Percentiles rank a stretch among this genome's conserved stretches.
phyloP scores from a whole-genome alignment of 2,113 vertebrate species.

The Motacilla tschutschensis region DNA sequence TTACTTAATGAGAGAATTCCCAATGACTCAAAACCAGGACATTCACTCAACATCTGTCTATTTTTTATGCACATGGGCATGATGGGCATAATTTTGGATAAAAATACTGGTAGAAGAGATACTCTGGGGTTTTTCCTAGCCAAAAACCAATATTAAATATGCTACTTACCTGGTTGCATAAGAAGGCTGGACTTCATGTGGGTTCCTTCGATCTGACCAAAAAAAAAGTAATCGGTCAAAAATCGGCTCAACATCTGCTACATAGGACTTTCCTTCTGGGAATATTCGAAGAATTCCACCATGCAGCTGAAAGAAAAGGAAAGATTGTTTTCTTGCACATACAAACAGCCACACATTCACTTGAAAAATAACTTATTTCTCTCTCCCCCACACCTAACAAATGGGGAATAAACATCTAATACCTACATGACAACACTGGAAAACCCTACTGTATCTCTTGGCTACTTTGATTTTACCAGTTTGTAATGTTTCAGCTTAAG shows the following conservation, averaged over 20 bases:
- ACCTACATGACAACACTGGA: background rate
- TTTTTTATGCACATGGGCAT: background rate
- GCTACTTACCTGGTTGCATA: slow-evolving; percentile 82
- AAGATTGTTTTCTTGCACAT: background rate
- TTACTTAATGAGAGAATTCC: background rate
- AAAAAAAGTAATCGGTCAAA: slow-evolving; percentile 93
- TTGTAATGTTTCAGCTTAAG: background rate
- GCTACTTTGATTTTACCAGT: background rate
- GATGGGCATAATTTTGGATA: background rate
- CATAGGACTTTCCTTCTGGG: slow-evolving; percentile 87
- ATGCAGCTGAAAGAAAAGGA: slow-evolving; percentile 76
- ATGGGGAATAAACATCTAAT: background rate
- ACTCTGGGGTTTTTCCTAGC: background rate
- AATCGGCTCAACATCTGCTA: slow-evolving; percentile 89
- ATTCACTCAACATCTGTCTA: background rate
- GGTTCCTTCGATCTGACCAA: slow-evolving; percentile 96
- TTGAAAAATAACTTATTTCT: background rate
- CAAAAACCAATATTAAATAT: background rate
- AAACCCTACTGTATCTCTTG: background rate
- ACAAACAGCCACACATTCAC: background rate
- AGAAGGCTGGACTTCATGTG: slow-evolving; percentile 93
- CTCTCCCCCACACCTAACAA: background rate
- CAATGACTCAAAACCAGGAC: background rate
- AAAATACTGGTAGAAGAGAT: background rate
- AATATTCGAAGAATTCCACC: slow-evolving; percentile 92